Base-by-base conservation (phyloP, 2,113 vertebrate genomes). In the Ramphastos sulfuratus region DNA sequence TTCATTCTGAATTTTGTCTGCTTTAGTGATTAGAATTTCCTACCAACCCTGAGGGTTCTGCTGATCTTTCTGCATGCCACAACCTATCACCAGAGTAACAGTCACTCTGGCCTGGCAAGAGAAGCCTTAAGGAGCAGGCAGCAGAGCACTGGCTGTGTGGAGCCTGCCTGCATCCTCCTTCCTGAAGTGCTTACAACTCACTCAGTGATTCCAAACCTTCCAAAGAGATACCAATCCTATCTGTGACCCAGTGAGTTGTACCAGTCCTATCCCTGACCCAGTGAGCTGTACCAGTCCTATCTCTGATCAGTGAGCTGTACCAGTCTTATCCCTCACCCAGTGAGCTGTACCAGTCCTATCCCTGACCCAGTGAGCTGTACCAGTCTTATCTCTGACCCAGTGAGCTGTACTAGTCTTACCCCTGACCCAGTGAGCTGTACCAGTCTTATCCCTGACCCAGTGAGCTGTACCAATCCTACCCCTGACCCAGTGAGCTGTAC, bases 1-100 rank as follows among this genome's bases (percentile, higher is more conserved):
- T 90, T 92, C 77, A 65, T 90, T 94, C 61, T 65, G 64, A 92
- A 81, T 83, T 82, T 90, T 27, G 10, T 94, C 95, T 93, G n/a
- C 59, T 87, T 88, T 83, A 67, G 50, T 74, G 81, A 89, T 85
- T 95, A 87, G 94, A 92, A 54, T 63, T 90, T 67, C 20, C 66
- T 82, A 42, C 42, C 67, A 73, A 21, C 76, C 70, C 60, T 37
- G 55, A 82, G 89, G 81, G 64, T 23, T 74, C 55, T 85, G 85
- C 82, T 96, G 94, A 69, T 93, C 65, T 87, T 91, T 69, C 48
- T 71, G 39, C 1, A 0, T 85, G 78, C 65, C 93, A 95, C 81
- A 95, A 31, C n/a, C 39, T 90, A 59, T 63, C 59, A 71, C 78
- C 90, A 91, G 71, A 65, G n/a, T 39, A 82, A 65, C 44, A 56